A percentile compares a stretch with the other conserved stretches of the same genome.
phyloP scores from a whole-genome alignment of 2,888 invertebrate species.

The Hirtodrosophila duncani region DNA sequence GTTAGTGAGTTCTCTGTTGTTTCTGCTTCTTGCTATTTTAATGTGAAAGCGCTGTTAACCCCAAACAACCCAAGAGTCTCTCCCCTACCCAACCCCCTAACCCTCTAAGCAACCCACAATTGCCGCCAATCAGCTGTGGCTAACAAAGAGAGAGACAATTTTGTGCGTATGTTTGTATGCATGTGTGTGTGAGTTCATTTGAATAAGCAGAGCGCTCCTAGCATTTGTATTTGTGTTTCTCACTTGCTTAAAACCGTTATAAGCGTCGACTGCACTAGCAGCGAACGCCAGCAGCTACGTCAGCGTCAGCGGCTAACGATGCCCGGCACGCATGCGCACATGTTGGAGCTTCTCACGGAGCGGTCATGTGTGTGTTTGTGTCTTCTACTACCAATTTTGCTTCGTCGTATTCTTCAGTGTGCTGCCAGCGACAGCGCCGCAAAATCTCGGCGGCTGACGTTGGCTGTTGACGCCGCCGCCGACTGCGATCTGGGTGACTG shows the following conservation, averaged over 20 bases:
- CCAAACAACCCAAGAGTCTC: constrained; percentile 28
- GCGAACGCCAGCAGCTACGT: constrained; percentile 31
- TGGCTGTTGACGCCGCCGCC: not conserved
- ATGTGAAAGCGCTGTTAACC: constrained; percentile 73
- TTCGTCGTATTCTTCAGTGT: constrained; percentile 42
- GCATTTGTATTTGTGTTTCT: constrained; percentile 59
- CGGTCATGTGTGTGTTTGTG: constrained; percentile 16
- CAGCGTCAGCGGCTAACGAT: constrained; percentile 23
- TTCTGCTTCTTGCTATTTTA: constrained; percentile 67
- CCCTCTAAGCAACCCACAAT: constrained; percentile 30
- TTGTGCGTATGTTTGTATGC: constrained; percentile 10
- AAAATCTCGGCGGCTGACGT: constrained; percentile 47
- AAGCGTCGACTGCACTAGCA: constrained; percentile 65
- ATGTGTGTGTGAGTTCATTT: constrained; percentile 59
- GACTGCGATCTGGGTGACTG: constrained; percentile 15
- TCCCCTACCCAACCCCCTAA: not conserved
- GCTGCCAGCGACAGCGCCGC: constrained; percentile 35
- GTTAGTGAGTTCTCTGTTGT: constrained; percentile 31
- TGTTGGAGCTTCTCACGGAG: constrained; percentile 33
- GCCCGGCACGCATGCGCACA: constrained; percentile 64
- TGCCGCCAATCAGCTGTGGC: constrained; percentile 70
- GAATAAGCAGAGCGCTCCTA: constrained; percentile 65
- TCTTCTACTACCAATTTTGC: constrained; percentile 47
- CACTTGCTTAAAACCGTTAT: constrained; percentile 78
- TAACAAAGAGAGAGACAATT: constrained; percentile 39